A percentile compares a stretch with the other conserved stretches of the same genome.
Conservation (phyloP, 2,888 invertebrate genomes). For the Heliconius sara region DNA sequence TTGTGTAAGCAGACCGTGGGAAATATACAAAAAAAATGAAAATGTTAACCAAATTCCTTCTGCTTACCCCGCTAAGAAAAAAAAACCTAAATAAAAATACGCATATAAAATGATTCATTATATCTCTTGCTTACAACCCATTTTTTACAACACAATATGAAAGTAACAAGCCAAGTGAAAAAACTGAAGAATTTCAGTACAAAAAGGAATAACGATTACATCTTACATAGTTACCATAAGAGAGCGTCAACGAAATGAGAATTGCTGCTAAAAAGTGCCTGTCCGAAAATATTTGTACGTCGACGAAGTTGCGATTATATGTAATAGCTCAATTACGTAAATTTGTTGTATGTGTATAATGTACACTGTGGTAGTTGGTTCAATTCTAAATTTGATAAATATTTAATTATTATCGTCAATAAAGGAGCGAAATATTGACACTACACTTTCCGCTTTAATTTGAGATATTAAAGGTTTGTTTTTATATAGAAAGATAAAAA, state of each 20-base stretch:
- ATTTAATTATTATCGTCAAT: no score
- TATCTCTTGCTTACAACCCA: background rate
- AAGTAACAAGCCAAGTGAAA: slow-evolving; percentile 1
- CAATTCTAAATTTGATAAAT: background rate
- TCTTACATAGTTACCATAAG: slow-evolving; percentile 71
- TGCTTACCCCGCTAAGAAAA: background rate
- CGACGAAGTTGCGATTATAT: slow-evolving; percentile 51
- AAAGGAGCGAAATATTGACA: no score
- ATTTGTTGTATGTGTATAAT: background rate
- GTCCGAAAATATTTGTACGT: slow-evolving; percentile 64
- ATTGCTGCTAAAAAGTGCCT: slow-evolving; percentile 66
- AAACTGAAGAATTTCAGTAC: slow-evolving; percentile 13
- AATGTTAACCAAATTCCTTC: no score
- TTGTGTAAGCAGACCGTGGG: no score
- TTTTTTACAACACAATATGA: slow-evolving; percentile 21
- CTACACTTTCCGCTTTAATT: no score
- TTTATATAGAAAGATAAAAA: no score
- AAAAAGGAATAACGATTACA: slow-evolving; percentile 28
- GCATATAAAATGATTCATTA: background rate
- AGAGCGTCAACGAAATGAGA: slow-evolving; percentile 75
- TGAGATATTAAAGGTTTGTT: no score
- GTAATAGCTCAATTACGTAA: slow-evolving; percentile 52
- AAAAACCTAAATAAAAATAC: background rate
- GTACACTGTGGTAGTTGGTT: background rate
- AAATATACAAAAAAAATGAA: no score